Evolutionary conservation across 2,113 vertebrate species (phyloP).

Genomic region (Nibea coibor): DNA sequence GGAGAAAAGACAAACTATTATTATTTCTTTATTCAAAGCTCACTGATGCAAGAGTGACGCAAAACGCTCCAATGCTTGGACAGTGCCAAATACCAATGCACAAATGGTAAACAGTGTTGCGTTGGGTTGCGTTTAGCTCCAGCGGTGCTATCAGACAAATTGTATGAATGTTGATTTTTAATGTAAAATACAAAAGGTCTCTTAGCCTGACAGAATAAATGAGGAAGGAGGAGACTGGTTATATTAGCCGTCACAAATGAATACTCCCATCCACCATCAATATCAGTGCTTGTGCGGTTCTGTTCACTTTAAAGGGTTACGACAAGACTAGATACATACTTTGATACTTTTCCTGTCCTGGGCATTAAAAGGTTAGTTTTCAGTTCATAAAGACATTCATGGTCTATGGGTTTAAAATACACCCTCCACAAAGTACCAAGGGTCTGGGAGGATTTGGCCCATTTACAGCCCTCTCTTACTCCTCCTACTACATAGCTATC

Average conservation of each 20-base stretch:
- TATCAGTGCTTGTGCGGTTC: neutral
- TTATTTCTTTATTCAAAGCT: conserved; percentile 71
- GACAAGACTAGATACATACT: neutral
- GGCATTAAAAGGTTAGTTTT: conserved; percentile 19
- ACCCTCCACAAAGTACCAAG: conserved; percentile 38
- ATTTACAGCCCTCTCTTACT: conserved; percentile 49
- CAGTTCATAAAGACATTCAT: conserved; percentile 40
- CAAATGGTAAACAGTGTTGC: conserved; percentile 73
- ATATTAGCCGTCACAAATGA: neutral
- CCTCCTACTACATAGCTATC: conserved; percentile 37
- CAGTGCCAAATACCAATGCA: conserved; percentile 50
- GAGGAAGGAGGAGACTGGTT: neutral
- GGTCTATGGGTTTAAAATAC: conserved; percentile 50
- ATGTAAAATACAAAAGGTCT: conserved; percentile 33
- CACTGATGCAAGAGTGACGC: conserved; percentile 78
- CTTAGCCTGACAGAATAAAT: neutral
- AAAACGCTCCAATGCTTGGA: conserved; percentile 66
- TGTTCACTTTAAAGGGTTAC: neutral
- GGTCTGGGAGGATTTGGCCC: conserved; percentile 64
- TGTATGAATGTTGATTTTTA: conserved; percentile 40
- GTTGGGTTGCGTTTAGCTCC: conserved; percentile 54
- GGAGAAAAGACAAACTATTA: conserved; percentile 66
- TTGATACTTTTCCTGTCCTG: neutral
- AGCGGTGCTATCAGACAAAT: conserved; percentile 37
- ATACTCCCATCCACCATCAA: neutral